Conservation (phyloP, 2,797 vertebrate genomes). For the Synanceia verrucosa region DNA sequence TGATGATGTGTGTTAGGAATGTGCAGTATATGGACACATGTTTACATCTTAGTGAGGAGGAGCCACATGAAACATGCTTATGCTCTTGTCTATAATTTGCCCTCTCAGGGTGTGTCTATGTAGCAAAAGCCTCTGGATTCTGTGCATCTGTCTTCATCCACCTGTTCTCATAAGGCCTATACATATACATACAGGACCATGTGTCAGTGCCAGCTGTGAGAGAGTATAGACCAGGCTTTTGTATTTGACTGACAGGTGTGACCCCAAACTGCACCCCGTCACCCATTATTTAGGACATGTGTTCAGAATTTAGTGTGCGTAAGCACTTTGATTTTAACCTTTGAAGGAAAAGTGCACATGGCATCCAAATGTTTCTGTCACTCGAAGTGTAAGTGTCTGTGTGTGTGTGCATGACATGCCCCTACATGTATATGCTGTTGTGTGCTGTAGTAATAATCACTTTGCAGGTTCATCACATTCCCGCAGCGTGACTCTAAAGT, state of each 20-base stretch:
- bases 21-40: neutral
- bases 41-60: slow-evolving; percentile 32
- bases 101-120: neutral
- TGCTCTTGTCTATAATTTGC: slow-evolving; percentile 18
- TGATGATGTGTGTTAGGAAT: neutral
- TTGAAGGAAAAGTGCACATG: slow-evolving; percentile 25
- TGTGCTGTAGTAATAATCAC: slow-evolving; percentile 50
- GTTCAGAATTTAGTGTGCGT: slow-evolving; percentile 33
- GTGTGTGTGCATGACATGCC: neutral
- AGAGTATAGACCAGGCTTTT: slow-evolving; percentile 66
- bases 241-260: slow-evolving; percentile 78
- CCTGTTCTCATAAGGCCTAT: slow-evolving; percentile 55
- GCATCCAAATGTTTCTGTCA: slow-evolving; percentile 28
- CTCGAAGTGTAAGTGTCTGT: slow-evolving; percentile 17
- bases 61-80: slow-evolving; percentile 19
- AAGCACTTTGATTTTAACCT: slow-evolving; percentile 57
- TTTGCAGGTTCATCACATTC: slow-evolving; percentile 85
- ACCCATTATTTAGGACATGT: slow-evolving; percentile 33
- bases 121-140: neutral
- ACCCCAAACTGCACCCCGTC: slow-evolving; percentile 31
- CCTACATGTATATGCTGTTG: slow-evolving; percentile 22
- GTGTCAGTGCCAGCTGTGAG: slow-evolving; percentile 70
- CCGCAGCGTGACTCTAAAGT: slow-evolving; percentile 70
- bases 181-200: slow-evolving; percentile 52
- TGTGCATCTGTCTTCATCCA: slow-evolving; percentile 45